Percentiles rank a stretch among this genome's conserved stretches.
Evolutionary conservation across 2,113 vertebrate species (phyloP).

Genomic region (Probosciger aterrimus): DNA sequence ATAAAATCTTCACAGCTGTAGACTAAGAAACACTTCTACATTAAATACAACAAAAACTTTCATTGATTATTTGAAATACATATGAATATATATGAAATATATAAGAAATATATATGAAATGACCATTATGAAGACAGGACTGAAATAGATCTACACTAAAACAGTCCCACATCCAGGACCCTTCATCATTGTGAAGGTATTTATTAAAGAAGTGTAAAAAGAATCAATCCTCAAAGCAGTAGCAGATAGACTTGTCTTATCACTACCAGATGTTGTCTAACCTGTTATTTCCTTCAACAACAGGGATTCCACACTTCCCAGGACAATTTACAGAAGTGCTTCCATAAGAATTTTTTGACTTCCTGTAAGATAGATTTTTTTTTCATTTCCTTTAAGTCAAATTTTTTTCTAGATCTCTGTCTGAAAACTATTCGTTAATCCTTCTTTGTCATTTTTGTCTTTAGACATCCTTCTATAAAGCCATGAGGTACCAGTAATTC

Average conservation of each 20-base stretch:
- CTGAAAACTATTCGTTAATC: neutral
- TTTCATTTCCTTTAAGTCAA: neutral
- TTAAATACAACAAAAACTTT: neutral
- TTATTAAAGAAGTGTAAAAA: neutral
- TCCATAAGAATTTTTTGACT: neutral
- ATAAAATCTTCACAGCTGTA: neutral
- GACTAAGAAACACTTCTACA: neutral
- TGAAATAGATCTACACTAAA: neutral
- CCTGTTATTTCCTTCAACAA: neutral
- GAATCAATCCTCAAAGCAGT: neutral
- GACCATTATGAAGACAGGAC: neutral
- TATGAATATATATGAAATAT: too few relatives aligned
- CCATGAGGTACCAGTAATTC: neutral
- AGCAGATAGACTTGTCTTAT: neutral
- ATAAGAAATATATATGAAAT: neutral
- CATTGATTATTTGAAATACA: neutral
- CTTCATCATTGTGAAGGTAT: neutral
- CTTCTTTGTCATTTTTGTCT: neutral
- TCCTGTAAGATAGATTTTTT: neutral
- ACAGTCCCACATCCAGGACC: neutral
- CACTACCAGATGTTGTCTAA: neutral
- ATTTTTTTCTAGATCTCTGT: neutral
- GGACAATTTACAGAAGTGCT: neutral
- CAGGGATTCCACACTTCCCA: neutral
- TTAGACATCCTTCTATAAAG: neutral